Percentiles rank a stretch among this genome's conserved stretches.
These are phyloP conservation scores for Trachops cirrhosus DNA, from an alignment of 2,797 vertebrate genomes.

Conservation along the genomic window DNA sequence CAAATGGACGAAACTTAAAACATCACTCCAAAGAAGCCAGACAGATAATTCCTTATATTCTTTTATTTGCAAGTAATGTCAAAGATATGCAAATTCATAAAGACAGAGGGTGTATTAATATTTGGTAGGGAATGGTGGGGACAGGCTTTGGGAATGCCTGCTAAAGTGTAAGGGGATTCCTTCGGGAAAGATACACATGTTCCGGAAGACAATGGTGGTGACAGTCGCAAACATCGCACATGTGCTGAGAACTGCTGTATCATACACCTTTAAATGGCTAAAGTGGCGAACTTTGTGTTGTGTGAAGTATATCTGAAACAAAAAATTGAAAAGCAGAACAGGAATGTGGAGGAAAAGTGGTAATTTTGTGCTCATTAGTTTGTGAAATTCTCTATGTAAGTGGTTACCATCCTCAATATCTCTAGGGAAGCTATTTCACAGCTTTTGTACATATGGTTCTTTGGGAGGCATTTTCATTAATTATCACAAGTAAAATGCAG, in stretches of 20 bases:
- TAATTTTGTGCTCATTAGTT: not conserved
- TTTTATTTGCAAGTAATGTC: not conserved
- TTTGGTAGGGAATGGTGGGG: too few species aligned
- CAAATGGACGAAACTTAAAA: not conserved
- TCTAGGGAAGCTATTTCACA: not conserved
- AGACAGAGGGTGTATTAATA: not conserved
- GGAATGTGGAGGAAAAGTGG: not conserved
- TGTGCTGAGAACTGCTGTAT: not conserved
- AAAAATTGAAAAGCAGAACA: not conserved
- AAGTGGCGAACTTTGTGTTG: not conserved
- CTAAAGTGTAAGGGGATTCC: not conserved
- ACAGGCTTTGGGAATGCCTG: not conserved
- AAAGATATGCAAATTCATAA: not conserved
- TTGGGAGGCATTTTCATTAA: constrained; percentile 20
- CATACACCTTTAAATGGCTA: not conserved
- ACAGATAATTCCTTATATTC: not conserved
- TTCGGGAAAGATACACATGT: not conserved
- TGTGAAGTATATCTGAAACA: not conserved
- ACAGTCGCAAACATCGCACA: not conserved
- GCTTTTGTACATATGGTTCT: not conserved
- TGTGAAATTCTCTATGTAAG: not conserved
- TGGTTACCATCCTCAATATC: not conserved
- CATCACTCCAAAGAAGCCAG: not conserved
- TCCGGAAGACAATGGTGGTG: not conserved
- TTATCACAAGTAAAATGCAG: not conserved